Percentiles rank a stretch among this genome's conserved stretches.
Evolutionary conservation across 1,140 invertebrate species (phyloP).

Genomic region (Drosophila takahashii): DNA sequence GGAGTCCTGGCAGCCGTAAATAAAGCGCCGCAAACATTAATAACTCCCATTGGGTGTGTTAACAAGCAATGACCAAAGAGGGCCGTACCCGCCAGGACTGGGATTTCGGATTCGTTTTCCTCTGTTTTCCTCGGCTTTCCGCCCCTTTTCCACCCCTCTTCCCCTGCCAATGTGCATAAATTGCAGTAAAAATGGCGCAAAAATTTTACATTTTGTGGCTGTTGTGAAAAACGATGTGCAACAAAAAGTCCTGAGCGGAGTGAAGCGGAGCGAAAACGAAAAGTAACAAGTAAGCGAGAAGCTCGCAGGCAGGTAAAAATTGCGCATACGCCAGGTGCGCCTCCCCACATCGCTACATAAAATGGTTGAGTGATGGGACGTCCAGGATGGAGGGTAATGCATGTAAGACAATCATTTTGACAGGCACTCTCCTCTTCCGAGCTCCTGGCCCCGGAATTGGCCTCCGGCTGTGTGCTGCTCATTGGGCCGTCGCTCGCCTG

Average conservation of each 20-base stretch:
- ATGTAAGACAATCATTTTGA: slow-evolving; percentile 82
- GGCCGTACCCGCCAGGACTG: slow-evolving; percentile 45
- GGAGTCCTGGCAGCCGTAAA: slow-evolving; percentile 60
- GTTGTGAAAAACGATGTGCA: slow-evolving; percentile 76
- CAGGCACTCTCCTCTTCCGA: slow-evolving; percentile 49
- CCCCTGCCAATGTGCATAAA: slow-evolving; percentile 66
- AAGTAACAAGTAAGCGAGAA: slow-evolving; percentile 61
- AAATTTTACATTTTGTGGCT: slow-evolving; percentile 68
- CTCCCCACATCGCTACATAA: slow-evolving; percentile 27
- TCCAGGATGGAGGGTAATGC: slow-evolving; percentile 64
- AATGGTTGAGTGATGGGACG: slow-evolving; percentile 46
- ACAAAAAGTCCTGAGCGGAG: slow-evolving; percentile 43
- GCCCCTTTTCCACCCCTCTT: too few relatives aligned
- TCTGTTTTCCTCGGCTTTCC: background rate
- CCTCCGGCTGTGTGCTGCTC: slow-evolving; percentile 38
- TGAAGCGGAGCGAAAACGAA: slow-evolving; percentile 18
- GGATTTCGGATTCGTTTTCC: slow-evolving; percentile 63
- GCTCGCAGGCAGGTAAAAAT: slow-evolving; percentile 60
- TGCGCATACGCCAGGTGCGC: slow-evolving; percentile 76
- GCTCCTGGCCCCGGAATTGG: slow-evolving; percentile 3
- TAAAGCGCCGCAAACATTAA: slow-evolving; percentile 80
- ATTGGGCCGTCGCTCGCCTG: slow-evolving; percentile 72
- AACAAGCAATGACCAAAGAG: slow-evolving; percentile 81
- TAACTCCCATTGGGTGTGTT: slow-evolving; percentile 82
- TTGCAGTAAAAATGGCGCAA: slow-evolving; percentile 78